Evolutionary conservation across 2,888 invertebrate genomes (phyloP).

Genomic region (Lasioglossum figueresi): DNA sequence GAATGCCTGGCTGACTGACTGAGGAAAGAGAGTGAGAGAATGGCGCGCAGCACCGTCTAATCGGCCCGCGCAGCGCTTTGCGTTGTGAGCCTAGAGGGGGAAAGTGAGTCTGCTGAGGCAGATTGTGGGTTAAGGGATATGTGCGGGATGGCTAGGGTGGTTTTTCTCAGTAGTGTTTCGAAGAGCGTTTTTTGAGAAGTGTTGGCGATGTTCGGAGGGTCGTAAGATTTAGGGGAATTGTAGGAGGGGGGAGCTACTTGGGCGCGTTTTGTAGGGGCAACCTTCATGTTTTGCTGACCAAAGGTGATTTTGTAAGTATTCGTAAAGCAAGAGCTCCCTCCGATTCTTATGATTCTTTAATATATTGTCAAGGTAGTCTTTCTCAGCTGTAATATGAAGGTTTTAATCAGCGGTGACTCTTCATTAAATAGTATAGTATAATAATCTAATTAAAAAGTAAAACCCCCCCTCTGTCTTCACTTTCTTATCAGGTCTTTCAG

Average conservation of each 20-base stretch:
- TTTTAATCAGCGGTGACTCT: too few relatives aligned
- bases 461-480: neutral
- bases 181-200: neutral
- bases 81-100: conserved; percentile 20
- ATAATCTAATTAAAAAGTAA: neutral
- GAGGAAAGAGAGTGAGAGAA: neutral
- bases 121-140: neutral
- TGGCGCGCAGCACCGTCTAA: conserved; percentile 65
- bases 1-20: conserved; percentile 65
- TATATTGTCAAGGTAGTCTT: neutral
- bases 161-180: neutral
- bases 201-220: neutral
- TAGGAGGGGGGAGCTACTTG: neutral
- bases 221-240: neutral
- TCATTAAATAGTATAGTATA: neutral
- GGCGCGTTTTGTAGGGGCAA: neutral
- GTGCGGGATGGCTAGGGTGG: neutral
- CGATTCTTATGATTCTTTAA: neutral
- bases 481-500: neutral
- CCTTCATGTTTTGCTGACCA: neutral
- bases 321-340: neutral
- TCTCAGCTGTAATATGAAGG: too few relatives aligned
- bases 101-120: neutral
- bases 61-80: conserved; percentile 68
- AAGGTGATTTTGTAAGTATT: neutral